Evolutionary conservation across 2,113 vertebrate species (phyloP), one percentile per base, ranked within the genome.

Genomic region (Pipra filicauda): DNA sequence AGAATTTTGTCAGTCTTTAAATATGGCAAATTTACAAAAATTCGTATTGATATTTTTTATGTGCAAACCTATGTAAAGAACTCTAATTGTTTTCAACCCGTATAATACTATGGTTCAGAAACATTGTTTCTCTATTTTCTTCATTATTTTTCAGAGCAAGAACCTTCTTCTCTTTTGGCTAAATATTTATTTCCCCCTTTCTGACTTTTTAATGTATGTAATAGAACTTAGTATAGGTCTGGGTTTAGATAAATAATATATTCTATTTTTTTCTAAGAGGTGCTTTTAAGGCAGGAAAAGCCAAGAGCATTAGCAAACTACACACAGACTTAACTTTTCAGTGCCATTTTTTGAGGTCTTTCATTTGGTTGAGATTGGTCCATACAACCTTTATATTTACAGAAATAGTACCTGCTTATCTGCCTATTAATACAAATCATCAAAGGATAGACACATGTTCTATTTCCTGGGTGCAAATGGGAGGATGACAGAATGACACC

Each of bases 1-100:
- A 95, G 3, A 92, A 44, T 79, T 91, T 67, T 91, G 8, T 62
- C 52, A 90, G 52, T 64, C 59, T 78, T 84, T 59, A 84, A 91
- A 74, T 58, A 59, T 43, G 37, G 12, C 8, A 71, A 54, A 58
- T 69, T 52, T 80, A 23, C 8, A 72, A 41, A 76, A 93, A n/a
- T 4, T 26, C 21, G 3, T 28, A 37, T 37, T 81, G 2, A 8
- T 39, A 5, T 16, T 39, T 83, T 79, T 83, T 23, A 4, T 54
- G 8, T 54, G 49, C 5, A 62, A 73, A 48, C 1, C 3, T 64
- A 33, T 44, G 17, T 24, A 37, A 86, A 71, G 20, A 39, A 23
- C 8, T 59, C n/a, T 59, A 11, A 1, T 15, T 26, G 46, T 51
- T 84, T 73, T 6, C 3, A 30, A 31, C 5, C 2, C 4, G 1